Base-by-base conservation (phyloP, 2,888 invertebrate species). In the Epinotia demarniana region DNA sequence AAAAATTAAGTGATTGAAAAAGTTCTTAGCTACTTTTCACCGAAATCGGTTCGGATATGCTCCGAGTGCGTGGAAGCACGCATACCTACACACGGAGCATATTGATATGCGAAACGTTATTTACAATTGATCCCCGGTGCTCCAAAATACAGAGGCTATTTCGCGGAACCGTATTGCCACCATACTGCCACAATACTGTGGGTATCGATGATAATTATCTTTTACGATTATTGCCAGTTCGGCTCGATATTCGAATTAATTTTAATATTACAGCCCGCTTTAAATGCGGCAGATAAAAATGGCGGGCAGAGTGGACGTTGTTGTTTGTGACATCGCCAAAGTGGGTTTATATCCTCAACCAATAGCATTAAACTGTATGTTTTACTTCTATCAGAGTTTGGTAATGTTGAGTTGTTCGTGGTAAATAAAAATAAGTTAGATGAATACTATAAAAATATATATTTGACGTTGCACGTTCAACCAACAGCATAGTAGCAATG, bases 121-220 rank as follows among this genome's bases (percentile, higher is more conserved):
- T 13, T 53, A 53, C 5, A 53, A 53, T 53, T n/a, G n/a, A 53
- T 13, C 13, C 6, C n/a, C 16, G 8, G 2, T 4, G 53, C 53
- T 53, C n/a, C 53, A 53, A 70, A 74, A 70, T 43, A 60, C 74
- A 16, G 57, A 39, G 19, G 39, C 63, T 60, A 76, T 77, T 78
- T 80, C 78, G 72, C 63, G 68, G 76, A 63, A 79, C 81, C 81
- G 81, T 81, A 73, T 80, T 80, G 81, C 55, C 16, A 53, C 53
- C 53, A 53, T 53, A 53, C 53, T 53, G 53, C 53, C 53, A 53
- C 53, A 53, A 53, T n/a, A n/a, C 53, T 12, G 68, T 70, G 77
- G 77, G 78, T 80, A 80, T 81, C 78, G 79, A 76, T 78, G 80
- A 81, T 83, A 81, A 85, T 83, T 82, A 82, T 82, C 83, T 80